A percentile compares a stretch with the other conserved stretches of the same genome.
Conservation (phyloP, 2,797 vertebrate species). For the Sitta carolinensis region DNA sequence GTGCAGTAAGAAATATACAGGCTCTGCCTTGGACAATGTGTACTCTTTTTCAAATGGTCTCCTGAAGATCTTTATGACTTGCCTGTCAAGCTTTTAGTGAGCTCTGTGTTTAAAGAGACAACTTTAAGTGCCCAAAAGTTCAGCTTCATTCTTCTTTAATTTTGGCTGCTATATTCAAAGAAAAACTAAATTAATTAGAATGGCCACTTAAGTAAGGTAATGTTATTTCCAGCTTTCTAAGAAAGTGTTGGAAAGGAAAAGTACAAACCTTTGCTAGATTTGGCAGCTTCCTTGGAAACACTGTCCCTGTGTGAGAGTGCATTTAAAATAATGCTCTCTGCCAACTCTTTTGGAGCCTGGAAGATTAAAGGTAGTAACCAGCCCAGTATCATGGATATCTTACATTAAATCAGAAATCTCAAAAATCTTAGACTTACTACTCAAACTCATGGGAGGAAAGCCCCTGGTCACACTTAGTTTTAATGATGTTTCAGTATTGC, state of each 20-base stretch:
- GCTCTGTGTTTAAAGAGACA: neutral
- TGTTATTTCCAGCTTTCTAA: conserved; percentile 53
- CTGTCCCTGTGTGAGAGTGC: neutral
- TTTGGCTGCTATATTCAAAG: neutral
- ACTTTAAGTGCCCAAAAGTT: neutral
- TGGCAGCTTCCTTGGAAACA: conserved; percentile 50
- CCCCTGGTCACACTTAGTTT: conserved; percentile 7
- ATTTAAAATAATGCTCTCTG: conserved; percentile 40
- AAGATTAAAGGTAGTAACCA: conserved; percentile 33
- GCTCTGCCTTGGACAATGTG: neutral
- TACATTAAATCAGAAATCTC: neutral
- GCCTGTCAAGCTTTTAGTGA: neutral
- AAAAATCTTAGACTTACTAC: neutral
- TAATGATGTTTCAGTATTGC: neutral
- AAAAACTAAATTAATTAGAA: conserved; percentile 18
- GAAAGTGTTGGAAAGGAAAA: conserved; percentile 33
- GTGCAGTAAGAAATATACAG: neutral
- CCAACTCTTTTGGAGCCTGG: conserved; percentile 37
- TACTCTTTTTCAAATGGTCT: neutral
- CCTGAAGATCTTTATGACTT: neutral
- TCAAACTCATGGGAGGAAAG: neutral
- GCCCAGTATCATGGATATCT: neutral
- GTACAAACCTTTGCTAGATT: neutral
- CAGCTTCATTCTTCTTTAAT: neutral
- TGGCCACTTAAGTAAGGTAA: neutral